Conservation (phyloP, 2,797 vertebrate species). For the Siniperca scherzeri region DNA sequence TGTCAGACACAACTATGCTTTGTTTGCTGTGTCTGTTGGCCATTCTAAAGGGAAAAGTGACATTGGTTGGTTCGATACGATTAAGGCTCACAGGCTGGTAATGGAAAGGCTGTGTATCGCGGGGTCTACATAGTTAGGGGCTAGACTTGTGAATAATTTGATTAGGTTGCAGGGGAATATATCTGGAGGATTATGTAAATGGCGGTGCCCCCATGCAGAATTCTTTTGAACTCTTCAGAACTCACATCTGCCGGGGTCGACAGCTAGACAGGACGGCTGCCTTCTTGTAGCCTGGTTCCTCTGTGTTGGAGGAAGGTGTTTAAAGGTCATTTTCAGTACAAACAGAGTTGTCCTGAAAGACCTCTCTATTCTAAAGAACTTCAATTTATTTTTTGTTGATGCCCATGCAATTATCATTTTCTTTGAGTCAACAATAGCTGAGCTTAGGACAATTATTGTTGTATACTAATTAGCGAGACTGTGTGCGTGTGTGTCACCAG, state of each 20-base stretch:
- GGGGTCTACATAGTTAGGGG: constrained; percentile 87
- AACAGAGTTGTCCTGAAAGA: constrained; percentile 88
- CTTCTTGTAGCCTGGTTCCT: constrained; percentile 84
- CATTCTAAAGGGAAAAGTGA: constrained; percentile 87
- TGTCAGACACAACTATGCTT: constrained; percentile 80
- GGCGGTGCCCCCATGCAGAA: constrained; percentile 87
- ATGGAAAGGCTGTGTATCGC: constrained; percentile 85
- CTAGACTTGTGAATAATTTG: constrained; percentile 91
- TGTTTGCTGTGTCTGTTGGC: constrained; percentile 78
- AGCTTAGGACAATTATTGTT: constrained; percentile 86
- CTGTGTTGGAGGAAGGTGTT: constrained; percentile 85
- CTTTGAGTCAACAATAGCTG: constrained; percentile 86
- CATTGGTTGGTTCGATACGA: constrained; percentile 88
- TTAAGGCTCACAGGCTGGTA: constrained; percentile 83
- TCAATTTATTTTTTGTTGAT: constrained; percentile 86
- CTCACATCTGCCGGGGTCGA: constrained; percentile 91
- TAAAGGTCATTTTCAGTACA: constrained; percentile 89
- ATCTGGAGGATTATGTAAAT: constrained; percentile 93
- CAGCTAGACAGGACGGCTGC: constrained; percentile 87
- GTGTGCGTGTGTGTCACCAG: constrained; percentile 77
- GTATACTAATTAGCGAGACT: constrained; percentile 86
- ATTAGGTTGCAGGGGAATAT: constrained; percentile 91
- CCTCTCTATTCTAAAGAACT: constrained; percentile 83
- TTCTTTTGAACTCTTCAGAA: constrained; percentile 92
- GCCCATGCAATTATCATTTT: constrained; percentile 86